Percentiles rank a stretch among this genome's conserved stretches.
Evolutionary conservation across 2,888 invertebrate genomes (phyloP).

Genomic region (Steinernema carpocapsae): DNA sequence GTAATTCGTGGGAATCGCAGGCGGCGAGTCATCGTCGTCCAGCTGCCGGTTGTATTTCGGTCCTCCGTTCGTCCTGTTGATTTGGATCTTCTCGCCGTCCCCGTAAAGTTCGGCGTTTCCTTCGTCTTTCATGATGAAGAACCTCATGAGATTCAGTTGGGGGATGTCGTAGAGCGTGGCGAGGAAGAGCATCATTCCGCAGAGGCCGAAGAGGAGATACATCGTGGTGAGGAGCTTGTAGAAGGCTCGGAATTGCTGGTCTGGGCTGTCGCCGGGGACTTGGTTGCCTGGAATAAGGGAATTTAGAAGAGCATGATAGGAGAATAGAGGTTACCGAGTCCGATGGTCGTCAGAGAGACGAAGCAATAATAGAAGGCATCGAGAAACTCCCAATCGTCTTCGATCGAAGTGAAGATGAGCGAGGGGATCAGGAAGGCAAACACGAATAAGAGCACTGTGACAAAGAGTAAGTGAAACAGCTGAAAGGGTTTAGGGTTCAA

Average conservation of each 20-base stretch:
- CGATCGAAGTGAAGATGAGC: slow-evolving; percentile 78
- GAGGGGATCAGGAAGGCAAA: slow-evolving; percentile 81
- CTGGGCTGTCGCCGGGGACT: slow-evolving; percentile 82
- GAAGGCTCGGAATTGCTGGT: slow-evolving; percentile 79
- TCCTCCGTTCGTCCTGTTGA: neutral
- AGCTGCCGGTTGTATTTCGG: slow-evolving; percentile 5
- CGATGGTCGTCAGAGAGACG: slow-evolving; percentile 86
- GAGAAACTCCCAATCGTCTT: slow-evolving; percentile 77
- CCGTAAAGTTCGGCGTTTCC: slow-evolving; percentile 39
- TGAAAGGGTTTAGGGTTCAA: slow-evolving; percentile 72
- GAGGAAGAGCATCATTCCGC: slow-evolving; percentile 83
- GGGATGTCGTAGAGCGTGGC: slow-evolving; percentile 88
- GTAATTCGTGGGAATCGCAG: slow-evolving; percentile 12
- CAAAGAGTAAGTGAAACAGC: slow-evolving; percentile 78
- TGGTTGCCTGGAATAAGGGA: slow-evolving; percentile 76
- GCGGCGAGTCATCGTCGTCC: slow-evolving; percentile 11
- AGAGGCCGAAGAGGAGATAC: slow-evolving; percentile 81
- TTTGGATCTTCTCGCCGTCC: slow-evolving; percentile 28
- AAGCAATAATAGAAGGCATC: slow-evolving; percentile 90
- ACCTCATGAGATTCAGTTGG: slow-evolving; percentile 79
- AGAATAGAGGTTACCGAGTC: slow-evolving; percentile 75
- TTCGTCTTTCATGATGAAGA: slow-evolving; percentile 52
- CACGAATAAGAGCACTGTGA: slow-evolving; percentile 72
- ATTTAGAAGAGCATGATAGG: neutral
- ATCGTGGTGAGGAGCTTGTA: slow-evolving; percentile 86